phyloP scores from a whole-genome alignment of 2,888 invertebrate species.

The Ommatoiulus sabulosus region DNA sequence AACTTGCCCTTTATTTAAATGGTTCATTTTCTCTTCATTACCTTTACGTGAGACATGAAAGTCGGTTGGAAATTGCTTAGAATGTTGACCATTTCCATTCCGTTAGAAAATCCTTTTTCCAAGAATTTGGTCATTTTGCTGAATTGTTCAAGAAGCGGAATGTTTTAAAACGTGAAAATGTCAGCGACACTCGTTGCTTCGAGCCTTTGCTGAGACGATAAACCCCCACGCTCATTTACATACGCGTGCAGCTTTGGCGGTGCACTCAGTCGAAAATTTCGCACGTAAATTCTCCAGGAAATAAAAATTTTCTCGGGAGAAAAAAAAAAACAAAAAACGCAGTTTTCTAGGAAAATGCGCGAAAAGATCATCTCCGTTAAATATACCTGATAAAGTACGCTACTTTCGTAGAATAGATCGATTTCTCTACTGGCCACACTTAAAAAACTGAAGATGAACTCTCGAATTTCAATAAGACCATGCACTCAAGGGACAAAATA shows the following conservation, averaged over 20 bases:
- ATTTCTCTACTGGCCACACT: background rate
- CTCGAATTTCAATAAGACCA: background rate
- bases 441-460: background rate
- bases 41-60: background rate
- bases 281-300: background rate
- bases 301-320: background rate
- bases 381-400: background rate
- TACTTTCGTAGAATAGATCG: background rate
- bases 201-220: background rate
- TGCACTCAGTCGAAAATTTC: conserved; percentile 15
- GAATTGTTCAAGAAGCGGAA: background rate
- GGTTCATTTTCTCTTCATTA: no score
- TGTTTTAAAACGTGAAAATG: background rate
- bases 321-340: background rate
- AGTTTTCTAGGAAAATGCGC: background rate
- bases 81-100: background rate
- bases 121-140: background rate
- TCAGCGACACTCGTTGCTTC: background rate
- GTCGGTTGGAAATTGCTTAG: background rate
- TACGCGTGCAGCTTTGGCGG: background rate
- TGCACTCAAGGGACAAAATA: background rate
- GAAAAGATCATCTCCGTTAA: background rate
- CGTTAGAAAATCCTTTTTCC: background rate
- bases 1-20: no score
- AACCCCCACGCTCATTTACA: background rate